Evolutionary conservation across 2,113 vertebrate genomes (phyloP).

Genomic region (Egretta garzetta): DNA sequence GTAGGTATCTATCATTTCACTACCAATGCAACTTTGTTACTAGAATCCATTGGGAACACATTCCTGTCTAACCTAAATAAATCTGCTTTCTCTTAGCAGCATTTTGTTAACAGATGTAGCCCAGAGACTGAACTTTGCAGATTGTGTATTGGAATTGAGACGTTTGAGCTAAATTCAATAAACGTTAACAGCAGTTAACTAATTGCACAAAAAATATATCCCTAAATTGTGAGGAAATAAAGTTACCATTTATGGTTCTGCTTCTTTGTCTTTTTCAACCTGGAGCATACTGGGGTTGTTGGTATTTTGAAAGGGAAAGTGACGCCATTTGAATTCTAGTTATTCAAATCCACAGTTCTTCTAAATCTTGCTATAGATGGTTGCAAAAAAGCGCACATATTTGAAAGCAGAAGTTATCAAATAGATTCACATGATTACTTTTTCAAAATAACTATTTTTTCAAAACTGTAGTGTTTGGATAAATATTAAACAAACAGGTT

Average conservation of each 20-base stretch:
- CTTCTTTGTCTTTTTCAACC: background rate
- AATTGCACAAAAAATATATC: background rate
- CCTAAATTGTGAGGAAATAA: background rate
- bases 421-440: background rate
- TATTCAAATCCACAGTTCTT: background rate
- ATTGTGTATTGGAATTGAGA: background rate
- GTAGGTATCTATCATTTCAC: background rate
- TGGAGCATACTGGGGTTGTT: background rate
- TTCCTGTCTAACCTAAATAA: conserved; percentile 1
- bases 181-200: background rate
- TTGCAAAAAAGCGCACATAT: background rate
- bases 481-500: background rate
- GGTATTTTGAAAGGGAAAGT: background rate
- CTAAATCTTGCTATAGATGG: background rate
- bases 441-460: background rate
- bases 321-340: background rate
- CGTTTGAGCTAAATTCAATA: background rate
- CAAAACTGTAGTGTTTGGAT: background rate
- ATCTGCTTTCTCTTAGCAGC: conserved; percentile 38
- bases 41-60: background rate
- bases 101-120: conserved; percentile 27
- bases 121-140: background rate
- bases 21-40: background rate
- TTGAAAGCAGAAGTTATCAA: background rate
- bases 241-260: background rate